Conservation (phyloP, 1,140 invertebrate species). For the Halictus rubicundus region DNA sequence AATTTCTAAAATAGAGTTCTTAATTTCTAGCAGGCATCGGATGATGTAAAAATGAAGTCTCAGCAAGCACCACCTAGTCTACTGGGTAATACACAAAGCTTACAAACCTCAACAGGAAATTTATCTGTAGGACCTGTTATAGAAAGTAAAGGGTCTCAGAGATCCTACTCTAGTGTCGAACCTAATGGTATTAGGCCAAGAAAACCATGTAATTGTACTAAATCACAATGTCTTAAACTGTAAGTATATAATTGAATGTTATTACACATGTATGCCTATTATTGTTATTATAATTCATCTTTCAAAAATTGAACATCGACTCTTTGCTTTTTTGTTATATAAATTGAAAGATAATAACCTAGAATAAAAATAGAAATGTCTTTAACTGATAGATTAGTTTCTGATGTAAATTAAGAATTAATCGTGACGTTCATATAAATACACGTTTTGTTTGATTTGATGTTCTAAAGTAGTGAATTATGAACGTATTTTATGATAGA, state of each 20-base stretch:
- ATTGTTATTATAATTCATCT: not conserved
- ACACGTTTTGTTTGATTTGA: not conserved
- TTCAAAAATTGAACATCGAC: slow-evolving; percentile 31
- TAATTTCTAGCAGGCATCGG: slow-evolving; percentile 51
- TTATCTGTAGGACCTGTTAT: slow-evolving; percentile 63
- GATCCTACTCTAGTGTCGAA: slow-evolving; percentile 77
- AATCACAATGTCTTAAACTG: slow-evolving; percentile 98
- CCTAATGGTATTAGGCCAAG: slow-evolving; percentile 88
- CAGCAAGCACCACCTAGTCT: slow-evolving; percentile 69
- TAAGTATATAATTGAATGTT: slow-evolving; percentile 80
- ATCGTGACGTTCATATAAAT: not conserved
- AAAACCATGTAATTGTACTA: slow-evolving; percentile 99
- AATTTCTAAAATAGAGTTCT: not conserved
- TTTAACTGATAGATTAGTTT: slow-evolving; percentile 6
- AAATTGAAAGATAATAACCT: not conserved
- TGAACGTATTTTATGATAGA: slow-evolving; percentile 76
- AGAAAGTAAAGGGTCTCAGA: slow-evolving; percentile 71
- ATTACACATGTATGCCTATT: not conserved
- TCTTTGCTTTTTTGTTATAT: slow-evolving; percentile 21
- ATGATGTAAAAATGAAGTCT: slow-evolving; percentile 73
- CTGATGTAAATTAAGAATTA: not conserved
- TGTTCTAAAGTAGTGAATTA: not conserved
- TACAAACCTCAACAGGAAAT: slow-evolving; percentile 67
- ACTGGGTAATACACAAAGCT: slow-evolving; percentile 72
- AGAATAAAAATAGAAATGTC: not conserved